phyloP scores from a whole-genome alignment of 2,113 vertebrate species.

The Tringa solitaria region DNA sequence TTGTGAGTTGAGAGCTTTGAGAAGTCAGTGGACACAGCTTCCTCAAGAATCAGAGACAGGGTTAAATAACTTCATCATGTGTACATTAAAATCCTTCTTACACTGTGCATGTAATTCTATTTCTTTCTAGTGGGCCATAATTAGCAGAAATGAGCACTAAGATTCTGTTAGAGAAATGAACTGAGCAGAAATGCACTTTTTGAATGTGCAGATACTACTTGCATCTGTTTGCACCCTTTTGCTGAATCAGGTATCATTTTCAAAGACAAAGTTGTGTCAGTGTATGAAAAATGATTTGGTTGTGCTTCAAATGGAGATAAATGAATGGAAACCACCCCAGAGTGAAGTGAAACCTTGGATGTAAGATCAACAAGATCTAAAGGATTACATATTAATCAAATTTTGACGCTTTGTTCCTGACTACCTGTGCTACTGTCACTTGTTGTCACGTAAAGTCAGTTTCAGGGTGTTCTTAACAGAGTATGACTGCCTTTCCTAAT shows the following conservation, averaged over 20 bases:
- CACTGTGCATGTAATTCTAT: background rate
- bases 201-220: background rate
- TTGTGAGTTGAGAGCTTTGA: background rate
- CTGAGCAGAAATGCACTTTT: background rate
- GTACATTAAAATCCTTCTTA: background rate
- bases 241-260: background rate
- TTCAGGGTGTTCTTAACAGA: background rate
- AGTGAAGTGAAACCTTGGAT: background rate
- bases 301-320: conserved; percentile 30
- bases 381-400: conserved; percentile 28
- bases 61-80: background rate
- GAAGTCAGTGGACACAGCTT: background rate
- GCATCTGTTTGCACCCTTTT: background rate
- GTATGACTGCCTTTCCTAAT: background rate
- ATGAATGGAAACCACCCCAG: conserved; percentile 6
- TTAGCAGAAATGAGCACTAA: background rate
- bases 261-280: background rate
- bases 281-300: background rate
- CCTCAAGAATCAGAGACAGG: background rate
- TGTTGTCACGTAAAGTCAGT: background rate
- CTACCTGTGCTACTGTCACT: background rate
- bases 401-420: background rate
- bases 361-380: conserved; percentile 11
- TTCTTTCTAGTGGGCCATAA: background rate
- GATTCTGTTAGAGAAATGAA: background rate